A percentile compares a stretch with the other conserved stretches of the same genome.
Conservation (phyloP, 2,888 invertebrate genomes). For the Caenorhabditis uteleia region DNA sequence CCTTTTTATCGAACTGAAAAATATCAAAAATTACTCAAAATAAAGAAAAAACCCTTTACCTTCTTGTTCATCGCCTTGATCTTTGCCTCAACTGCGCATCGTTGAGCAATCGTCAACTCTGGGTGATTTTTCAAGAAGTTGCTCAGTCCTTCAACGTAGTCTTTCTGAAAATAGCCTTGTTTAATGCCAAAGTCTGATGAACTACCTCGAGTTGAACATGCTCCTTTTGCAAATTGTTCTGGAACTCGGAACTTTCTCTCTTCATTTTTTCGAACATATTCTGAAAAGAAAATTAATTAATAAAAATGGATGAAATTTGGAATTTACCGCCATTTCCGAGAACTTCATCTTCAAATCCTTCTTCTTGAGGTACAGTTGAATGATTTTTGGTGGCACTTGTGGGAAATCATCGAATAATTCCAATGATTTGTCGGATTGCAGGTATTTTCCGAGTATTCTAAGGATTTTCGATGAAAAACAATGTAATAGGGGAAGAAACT, state of each 20-base stretch:
- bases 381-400: conserved; percentile 1
- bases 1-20: background rate
- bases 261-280: background rate
- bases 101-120: conserved; percentile 12
- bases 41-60: background rate
- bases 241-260: too few species aligned
- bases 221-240: too few species aligned
- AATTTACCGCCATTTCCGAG: background rate
- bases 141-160: background rate
- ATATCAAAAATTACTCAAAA: background rate
- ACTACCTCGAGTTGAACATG: too few species aligned
- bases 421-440: conserved; percentile 9
- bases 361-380: conserved; percentile 12
- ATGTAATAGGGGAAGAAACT: too few species aligned
- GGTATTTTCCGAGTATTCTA: background rate
- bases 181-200: too few species aligned
- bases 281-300: background rate
- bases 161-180: too few species aligned
- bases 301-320: too few species aligned
- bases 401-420: conserved; percentile 9
- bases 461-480: background rate
- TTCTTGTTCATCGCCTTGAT: background rate
- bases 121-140: conserved; percentile 13
- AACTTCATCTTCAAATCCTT: background rate
- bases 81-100: background rate